These are phyloP conservation scores for Ascidia mentula DNA, from an alignment of 23 tunicate species.

Conservation along the genomic window DNA sequence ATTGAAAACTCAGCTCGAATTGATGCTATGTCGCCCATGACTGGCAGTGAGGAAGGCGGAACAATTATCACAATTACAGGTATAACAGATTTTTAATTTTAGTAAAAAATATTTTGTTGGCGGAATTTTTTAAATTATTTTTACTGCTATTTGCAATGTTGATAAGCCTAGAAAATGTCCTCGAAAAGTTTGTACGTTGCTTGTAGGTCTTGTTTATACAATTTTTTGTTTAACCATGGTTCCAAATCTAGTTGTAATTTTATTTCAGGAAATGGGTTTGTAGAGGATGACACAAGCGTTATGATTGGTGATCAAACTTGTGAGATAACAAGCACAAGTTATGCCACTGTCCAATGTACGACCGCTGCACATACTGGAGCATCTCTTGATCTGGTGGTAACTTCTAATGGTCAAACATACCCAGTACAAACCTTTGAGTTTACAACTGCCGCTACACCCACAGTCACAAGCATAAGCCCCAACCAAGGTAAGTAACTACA, in stretches of 20 bases:
- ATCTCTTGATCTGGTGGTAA: not conserved
- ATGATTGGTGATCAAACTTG: slow-evolving; percentile 35
- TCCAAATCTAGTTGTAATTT: not conserved
- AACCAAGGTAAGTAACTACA: slow-evolving; percentile 19
- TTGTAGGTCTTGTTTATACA: not conserved
- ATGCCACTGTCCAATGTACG: slow-evolving; percentile 16
- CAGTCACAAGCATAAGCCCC: slow-evolving; percentile 33
- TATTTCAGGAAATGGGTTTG: slow-evolving; percentile 71
- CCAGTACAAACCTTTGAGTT: slow-evolving; percentile 19
- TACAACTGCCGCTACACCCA: slow-evolving; percentile 39
- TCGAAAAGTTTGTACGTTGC: too few species aligned
- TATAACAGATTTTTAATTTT: slow-evolving; percentile 12
- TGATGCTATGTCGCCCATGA: slow-evolving; percentile 16
- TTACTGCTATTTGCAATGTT: too few species aligned
- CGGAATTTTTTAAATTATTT: too few species aligned
- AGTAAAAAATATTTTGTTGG: too few species aligned
- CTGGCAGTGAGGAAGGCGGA: slow-evolving; percentile 72
- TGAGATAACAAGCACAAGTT: slow-evolving; percentile 14
- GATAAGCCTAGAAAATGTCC: too few species aligned
- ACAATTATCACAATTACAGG: slow-evolving; percentile 57
- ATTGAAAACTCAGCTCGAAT: slow-evolving; percentile 31
- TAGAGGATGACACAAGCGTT: slow-evolving; percentile 16
- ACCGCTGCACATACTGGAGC: slow-evolving; percentile 20
- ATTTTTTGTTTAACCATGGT: not conserved
- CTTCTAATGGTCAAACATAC: slow-evolving; percentile 20